Base-by-base conservation (phyloP, 2,888 invertebrate genomes). In the Stenurella melanura region DNA sequence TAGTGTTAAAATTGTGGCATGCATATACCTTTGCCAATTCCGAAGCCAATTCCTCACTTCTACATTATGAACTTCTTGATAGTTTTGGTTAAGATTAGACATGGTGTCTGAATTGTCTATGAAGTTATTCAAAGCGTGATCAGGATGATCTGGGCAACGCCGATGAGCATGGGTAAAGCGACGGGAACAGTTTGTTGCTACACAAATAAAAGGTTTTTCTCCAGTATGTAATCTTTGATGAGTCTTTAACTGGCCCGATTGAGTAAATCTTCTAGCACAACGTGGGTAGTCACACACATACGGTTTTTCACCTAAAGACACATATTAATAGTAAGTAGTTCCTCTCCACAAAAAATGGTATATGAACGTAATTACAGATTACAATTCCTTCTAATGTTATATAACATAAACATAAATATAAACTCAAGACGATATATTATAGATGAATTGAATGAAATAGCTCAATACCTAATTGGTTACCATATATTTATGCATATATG, bases 101-200 rank as follows among this genome's bases (percentile, higher is more conserved):
- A n/a, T n/a, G n/a, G n/a, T n/a, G n/a, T 86, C 84, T n/a, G 83
- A 78, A 60, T 85, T 80, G 3, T 84, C 76, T 60, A 82, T 83
- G 69, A 83, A 88, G 68, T 89, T 81, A 82, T 87, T 88, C 89
- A 89, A 87, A 19, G 91, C 91, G 1, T 92, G 91, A 77, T 92
- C 92, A 0, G 95, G 95, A 89, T 95, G 95, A 78, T 93, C 92
- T 0, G 93, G 92, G 86, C 95, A 95, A 82, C 94, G 94, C 34
- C 95, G 90, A 87, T 95, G 95, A 0, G 95, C 94, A 88, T 95
- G 95, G 1, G 95, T 94, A 86, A 95, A 95, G 77, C 94, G 90
- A 87, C 92, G 93, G 50, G 90, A 90, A 87, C 95, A 95, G 68
- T 92, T 92, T 69, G 90, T 87, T 77, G 90, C 91, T 3, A 93